Conservation (phyloP, 1,140 invertebrate genomes). For the Leptinotarsa defecta region DNA sequence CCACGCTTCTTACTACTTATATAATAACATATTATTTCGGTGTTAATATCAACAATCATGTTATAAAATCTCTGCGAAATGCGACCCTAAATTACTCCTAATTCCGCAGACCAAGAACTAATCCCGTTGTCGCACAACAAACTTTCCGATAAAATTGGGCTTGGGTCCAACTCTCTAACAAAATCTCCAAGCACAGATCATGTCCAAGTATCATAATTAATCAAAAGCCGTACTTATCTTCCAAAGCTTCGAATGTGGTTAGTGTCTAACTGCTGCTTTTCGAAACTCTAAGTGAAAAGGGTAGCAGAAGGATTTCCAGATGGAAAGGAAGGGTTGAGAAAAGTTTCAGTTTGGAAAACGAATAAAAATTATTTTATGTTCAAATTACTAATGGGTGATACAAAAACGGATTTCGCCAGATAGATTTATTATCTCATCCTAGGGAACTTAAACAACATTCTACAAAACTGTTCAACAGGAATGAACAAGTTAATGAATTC, state of each 20-base stretch:
- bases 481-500: too few relatives aligned
- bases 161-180: conserved; percentile 7
- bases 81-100: background rate
- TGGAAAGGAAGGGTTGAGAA: conserved; percentile 2
- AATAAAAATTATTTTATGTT: too few relatives aligned
- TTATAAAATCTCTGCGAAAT: background rate
- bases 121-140: background rate
- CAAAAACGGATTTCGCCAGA: too few relatives aligned
- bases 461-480: too few relatives aligned
- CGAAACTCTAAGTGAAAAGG: conserved; percentile 17
- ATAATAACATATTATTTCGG: too few relatives aligned
- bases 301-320: conserved; percentile 11
- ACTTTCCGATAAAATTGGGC: conserved; percentile 14
- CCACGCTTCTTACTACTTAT: too few relatives aligned
- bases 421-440: too few relatives aligned
- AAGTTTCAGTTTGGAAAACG: background rate
- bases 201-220: conserved; percentile 25
- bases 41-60: background rate
- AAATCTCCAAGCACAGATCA: conserved; percentile 15
- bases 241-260: background rate
- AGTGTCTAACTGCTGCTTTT: conserved; percentile 17
- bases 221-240: conserved; percentile 16
- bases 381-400: too few relatives aligned
- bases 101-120: background rate
- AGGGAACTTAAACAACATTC: too few relatives aligned